Evolutionary conservation across 1,140 invertebrate species (phyloP).

Genomic region (Drosophila insularis): DNA sequence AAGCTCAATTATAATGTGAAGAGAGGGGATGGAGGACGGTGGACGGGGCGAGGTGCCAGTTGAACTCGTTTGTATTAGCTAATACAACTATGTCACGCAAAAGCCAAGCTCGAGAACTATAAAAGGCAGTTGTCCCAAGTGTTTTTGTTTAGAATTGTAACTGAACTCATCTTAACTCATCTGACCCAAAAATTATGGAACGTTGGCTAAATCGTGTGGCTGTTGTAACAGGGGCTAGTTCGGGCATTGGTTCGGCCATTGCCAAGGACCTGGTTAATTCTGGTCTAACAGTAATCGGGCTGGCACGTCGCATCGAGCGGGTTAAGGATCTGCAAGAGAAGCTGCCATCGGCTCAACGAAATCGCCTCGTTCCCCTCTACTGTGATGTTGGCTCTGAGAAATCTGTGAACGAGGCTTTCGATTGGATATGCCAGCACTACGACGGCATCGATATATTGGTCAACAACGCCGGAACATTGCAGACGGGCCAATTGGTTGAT

Average conservation of each 20-base stretch:
- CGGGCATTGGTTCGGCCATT: conserved; percentile 87
- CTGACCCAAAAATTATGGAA: conserved; percentile 84
- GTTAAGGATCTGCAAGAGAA: conserved; percentile 82
- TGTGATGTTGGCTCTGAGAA: conserved; percentile 88
- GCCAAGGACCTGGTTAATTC: conserved; percentile 84
- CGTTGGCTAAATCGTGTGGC: conserved; percentile 87
- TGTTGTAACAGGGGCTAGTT: conserved; percentile 89
- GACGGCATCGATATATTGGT: conserved; percentile 88
- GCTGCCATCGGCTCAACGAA: conserved; percentile 46
- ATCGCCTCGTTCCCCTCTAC: conserved; percentile 83
- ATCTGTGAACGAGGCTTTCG: conserved; percentile 87
- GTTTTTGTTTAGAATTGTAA: background rate
- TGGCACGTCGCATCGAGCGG: conserved; percentile 86
- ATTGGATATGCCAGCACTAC: conserved; percentile 85
- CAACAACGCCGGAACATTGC: conserved; percentile 88
- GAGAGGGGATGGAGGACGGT: background rate
- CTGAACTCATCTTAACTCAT: background rate
- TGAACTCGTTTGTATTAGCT: background rate
- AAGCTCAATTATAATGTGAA: background rate
- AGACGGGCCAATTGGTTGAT: conserved; percentile 78
- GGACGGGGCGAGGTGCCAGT: background rate
- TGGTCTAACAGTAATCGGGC: conserved; percentile 87
- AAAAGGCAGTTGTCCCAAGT: conserved; percentile 20
- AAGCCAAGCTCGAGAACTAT: conserved; percentile 22
- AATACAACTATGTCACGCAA: background rate